Conservation (phyloP, 2,888 invertebrate genomes). For the Chrysodeixis includens region DNA sequence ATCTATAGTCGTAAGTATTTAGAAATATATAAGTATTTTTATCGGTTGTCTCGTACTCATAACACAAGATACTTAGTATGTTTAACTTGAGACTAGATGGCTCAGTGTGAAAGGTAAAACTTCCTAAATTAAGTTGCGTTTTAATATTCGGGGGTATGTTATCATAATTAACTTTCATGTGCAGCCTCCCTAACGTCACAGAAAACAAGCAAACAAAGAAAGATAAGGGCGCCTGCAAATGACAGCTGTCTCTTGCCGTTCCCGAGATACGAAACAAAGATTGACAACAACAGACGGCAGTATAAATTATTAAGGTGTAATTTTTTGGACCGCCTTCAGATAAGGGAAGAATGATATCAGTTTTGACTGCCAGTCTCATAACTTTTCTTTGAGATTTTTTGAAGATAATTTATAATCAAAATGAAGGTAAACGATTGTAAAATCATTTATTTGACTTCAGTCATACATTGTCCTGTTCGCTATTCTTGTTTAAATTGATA, state of each 20-base stretch:
- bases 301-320: conserved; percentile 56
- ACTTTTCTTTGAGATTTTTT: conserved; percentile 37
- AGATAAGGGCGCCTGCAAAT: conserved; percentile 59
- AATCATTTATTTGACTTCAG: neutral
- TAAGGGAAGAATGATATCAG: conserved; percentile 54
- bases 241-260: conserved; percentile 63
- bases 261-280: conserved; percentile 60
- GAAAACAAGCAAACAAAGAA: conserved; percentile 58
- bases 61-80: no score
- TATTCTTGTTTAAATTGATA: neutral
- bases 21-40: no score
- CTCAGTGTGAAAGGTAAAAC: no score
- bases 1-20: no score
- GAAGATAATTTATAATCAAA: conserved; percentile 28
- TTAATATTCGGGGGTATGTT: conserved; percentile 10
- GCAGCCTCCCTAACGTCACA: conserved; percentile 33
- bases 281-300: conserved; percentile 55
- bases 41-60: no score
- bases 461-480: neutral
- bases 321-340: conserved; percentile 54
- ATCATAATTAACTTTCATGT: conserved; percentile 24
- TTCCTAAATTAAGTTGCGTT: no score
- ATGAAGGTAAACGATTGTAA: conserved; percentile 14
- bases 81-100: no score
- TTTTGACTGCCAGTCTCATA: conserved; percentile 44